Conservation (phyloP, 1,140 invertebrate genomes). For the Sesamia nonagrioides region DNA sequence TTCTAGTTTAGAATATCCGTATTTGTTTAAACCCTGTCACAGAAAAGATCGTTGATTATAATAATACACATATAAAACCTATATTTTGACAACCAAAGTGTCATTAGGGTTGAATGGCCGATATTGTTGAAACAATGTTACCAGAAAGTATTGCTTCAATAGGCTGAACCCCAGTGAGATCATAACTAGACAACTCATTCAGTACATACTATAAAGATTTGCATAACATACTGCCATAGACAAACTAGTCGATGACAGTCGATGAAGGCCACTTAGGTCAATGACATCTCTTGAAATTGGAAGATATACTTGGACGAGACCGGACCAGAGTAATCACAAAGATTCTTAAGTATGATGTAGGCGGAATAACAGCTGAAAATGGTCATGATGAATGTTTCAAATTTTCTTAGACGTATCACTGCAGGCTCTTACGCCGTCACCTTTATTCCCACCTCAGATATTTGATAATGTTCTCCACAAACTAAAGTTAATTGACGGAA, state of each 20-base stretch:
- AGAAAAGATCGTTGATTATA: neutral
- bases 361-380: slow-evolving; percentile 25
- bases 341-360: neutral
- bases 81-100: too few species aligned
- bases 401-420: neutral
- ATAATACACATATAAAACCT: neutral
- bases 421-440: neutral
- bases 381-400: slow-evolving; percentile 22
- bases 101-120: neutral
- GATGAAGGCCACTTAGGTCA: slow-evolving; percentile 23
- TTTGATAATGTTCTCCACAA: too few species aligned
- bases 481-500: too few species aligned
- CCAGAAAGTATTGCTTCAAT: neutral
- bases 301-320: slow-evolving; percentile 18
- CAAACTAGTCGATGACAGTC: neutral
- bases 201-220: slow-evolving; percentile 27
- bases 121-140: neutral
- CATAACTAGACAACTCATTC: neutral
- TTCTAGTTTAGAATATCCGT: too few species aligned
- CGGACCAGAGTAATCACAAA: slow-evolving; percentile 10
- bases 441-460: neutral
- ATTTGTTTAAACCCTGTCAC: too few species aligned
- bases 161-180: neutral
- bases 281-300: slow-evolving; percentile 15
- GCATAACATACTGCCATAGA: slow-evolving; percentile 14